Evolutionary conservation across 2,888 invertebrate genomes (phyloP).

Genomic region (Tridacna gigas): DNA sequence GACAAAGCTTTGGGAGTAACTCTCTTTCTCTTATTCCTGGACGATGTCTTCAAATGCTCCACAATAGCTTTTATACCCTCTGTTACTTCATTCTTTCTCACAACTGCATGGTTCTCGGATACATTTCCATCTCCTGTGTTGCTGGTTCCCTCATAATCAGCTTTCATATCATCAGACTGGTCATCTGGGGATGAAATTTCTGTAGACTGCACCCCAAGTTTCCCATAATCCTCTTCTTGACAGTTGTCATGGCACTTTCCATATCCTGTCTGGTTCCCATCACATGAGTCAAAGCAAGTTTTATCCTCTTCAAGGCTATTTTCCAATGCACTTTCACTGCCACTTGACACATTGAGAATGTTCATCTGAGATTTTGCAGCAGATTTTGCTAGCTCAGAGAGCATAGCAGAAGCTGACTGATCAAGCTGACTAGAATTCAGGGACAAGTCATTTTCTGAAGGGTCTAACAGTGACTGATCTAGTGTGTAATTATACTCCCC

Average conservation of each 20-base stretch:
- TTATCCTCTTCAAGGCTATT: conserved; percentile 11
- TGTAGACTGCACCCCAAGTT: conserved; percentile 1
- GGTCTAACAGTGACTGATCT: conserved; percentile 49
- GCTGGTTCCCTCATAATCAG: conserved; percentile 2
- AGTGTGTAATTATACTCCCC: conserved; percentile 63
- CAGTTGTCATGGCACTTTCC: conserved; percentile 5
- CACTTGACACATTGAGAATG: not conserved
- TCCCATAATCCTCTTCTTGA: conserved; percentile 8
- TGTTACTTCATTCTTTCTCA: conserved; percentile 46
- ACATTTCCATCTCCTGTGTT: not conserved
- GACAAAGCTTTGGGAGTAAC: conserved; percentile 16
- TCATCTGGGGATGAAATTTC: conserved; percentile 3
- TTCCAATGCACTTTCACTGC: not conserved
- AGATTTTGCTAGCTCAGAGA: conserved; percentile 60
- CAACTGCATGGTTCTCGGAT: conserved; percentile 27
- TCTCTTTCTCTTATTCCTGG: conserved; percentile 48
- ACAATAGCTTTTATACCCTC: conserved; percentile 62
- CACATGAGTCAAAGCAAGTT: not conserved
- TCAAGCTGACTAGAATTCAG: conserved; percentile 48
- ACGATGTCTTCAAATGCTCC: conserved; percentile 57
- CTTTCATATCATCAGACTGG: conserved; percentile 12
- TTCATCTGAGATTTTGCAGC: conserved; percentile 31
- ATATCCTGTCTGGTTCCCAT: conserved; percentile 2
- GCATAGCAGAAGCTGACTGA: conserved; percentile 65
- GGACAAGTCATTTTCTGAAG: conserved; percentile 46